These are phyloP conservation scores for Fundulus diaphanus DNA, from an alignment of 2,797 vertebrate species.

Conservation along the genomic window DNA sequence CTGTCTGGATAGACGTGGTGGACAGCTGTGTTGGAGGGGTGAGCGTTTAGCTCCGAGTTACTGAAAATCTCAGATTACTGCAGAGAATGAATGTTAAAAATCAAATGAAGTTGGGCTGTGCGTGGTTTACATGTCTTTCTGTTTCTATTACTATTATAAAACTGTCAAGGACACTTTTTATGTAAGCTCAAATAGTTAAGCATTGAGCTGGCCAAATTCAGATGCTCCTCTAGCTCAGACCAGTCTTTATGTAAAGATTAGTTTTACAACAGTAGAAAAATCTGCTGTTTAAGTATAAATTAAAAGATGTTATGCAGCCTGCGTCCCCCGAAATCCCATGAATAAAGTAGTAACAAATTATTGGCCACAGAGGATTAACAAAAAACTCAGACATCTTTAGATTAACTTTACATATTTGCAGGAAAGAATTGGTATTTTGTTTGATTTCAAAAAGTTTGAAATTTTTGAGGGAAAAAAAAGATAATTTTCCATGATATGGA, in stretches of 20 bases:
- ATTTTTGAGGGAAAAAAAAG: too few species aligned
- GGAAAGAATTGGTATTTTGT: too few species aligned
- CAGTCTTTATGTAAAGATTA: background rate
- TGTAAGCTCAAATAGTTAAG: background rate
- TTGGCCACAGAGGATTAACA: too few species aligned
- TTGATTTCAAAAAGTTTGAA: too few species aligned
- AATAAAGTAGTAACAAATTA: too few species aligned
- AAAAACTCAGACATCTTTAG: too few species aligned
- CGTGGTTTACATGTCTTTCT: background rate
- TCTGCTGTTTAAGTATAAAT: background rate
- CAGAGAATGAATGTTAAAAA: background rate
- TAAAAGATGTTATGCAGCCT: background rate
- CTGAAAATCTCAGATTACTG: background rate
- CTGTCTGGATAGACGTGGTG: constrained; percentile 80
- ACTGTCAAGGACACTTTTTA: background rate
- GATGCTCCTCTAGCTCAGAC: background rate
- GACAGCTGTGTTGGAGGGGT: constrained; percentile 82
- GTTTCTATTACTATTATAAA: background rate
- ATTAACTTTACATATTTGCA: too few species aligned
- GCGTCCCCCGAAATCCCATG: too few species aligned
- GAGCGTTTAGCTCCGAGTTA: constrained; percentile 47
- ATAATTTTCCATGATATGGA: too few species aligned
- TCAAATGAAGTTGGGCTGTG: background rate
- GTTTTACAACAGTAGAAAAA: too few species aligned
- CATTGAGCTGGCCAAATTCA: background rate